Evolutionary conservation across 2,888 invertebrate genomes (phyloP).

Genomic region (Trachelus troglodyta): DNA sequence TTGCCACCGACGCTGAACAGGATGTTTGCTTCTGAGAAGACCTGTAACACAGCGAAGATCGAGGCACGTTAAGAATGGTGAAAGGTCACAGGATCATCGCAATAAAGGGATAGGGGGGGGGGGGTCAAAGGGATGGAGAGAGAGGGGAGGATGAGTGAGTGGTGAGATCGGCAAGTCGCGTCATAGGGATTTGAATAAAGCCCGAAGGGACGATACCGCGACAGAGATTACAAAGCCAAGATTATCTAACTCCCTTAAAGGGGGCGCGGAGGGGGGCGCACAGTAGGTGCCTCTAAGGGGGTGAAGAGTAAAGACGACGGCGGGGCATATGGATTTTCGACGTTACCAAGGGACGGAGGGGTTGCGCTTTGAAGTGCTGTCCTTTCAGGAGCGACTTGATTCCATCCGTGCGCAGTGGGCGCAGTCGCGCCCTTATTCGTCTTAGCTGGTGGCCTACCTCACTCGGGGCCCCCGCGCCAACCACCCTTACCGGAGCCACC

Average conservation of each 20-base stretch:
- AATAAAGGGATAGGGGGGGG: not conserved
- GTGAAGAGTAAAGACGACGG: conserved; percentile 16
- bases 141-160: not conserved
- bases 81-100: not conserved
- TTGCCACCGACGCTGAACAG: conserved; percentile 86
- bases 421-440: conserved; percentile 25
- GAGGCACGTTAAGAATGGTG: not conserved
- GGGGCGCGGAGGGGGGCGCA: conserved; percentile 23
- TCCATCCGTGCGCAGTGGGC: conserved; percentile 47
- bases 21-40: conserved; percentile 83
- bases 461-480: not conserved
- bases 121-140: conserved; percentile 9
- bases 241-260: conserved; percentile 53
- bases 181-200: not conserved
- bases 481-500: not conserved
- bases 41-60: conserved; percentile 66
- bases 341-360: conserved; percentile 21
- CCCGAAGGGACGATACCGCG: conserved; percentile 9
- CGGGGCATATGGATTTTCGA: conserved; percentile 42
- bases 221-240: conserved; percentile 56
- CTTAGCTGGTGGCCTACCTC: not conserved
- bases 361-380: conserved; percentile 51
- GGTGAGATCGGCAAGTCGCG: not conserved
- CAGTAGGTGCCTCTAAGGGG: conserved; percentile 24
- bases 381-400: conserved; percentile 55